phyloP scores from a whole-genome alignment of 2,797 vertebrate species.

The Aldrovandia affinis region DNA sequence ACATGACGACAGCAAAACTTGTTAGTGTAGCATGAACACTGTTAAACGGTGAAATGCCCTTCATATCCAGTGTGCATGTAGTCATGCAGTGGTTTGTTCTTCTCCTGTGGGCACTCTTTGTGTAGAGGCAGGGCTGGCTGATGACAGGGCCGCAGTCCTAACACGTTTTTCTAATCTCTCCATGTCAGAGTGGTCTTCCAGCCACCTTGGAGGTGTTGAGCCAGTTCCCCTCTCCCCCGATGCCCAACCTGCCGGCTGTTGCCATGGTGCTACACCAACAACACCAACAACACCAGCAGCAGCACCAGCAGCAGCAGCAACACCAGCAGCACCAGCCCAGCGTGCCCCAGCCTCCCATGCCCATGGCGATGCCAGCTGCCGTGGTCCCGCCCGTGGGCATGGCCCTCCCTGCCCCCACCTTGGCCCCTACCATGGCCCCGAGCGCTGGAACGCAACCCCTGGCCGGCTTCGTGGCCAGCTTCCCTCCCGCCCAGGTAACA shows the following conservation, averaged over 20 bases:
- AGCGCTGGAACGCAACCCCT: constrained; percentile 62
- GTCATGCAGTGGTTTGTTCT: background rate
- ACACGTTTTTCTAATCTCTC: background rate
- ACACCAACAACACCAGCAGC: too few relatives aligned
- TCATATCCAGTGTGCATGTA: too few relatives aligned
- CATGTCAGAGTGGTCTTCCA: constrained; percentile 86
- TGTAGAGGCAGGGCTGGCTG: background rate
- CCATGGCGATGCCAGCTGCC: constrained; percentile 75
- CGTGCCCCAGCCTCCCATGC: constrained; percentile 73
- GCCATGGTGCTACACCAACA: constrained; percentile 75
- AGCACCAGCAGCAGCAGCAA: too few relatives aligned
- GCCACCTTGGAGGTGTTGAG: constrained; percentile 87
- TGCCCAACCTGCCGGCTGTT: constrained; percentile 87
- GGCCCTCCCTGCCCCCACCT: background rate
- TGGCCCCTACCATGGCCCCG: constrained; percentile 73
- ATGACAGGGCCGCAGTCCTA: background rate
- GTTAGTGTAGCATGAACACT: too few relatives aligned
- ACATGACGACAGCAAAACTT: too few relatives aligned
- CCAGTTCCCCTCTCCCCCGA: constrained; percentile 90
- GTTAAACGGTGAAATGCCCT: too few relatives aligned
- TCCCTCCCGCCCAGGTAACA: constrained; percentile 59
- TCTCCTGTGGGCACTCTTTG: background rate
- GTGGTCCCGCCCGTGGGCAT: background rate
- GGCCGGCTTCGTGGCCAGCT: constrained; percentile 67
- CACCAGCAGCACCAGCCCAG: constrained; percentile 80